Base-by-base conservation (phyloP, 1,140 invertebrate species). In the Monomorium pharaonis region DNA sequence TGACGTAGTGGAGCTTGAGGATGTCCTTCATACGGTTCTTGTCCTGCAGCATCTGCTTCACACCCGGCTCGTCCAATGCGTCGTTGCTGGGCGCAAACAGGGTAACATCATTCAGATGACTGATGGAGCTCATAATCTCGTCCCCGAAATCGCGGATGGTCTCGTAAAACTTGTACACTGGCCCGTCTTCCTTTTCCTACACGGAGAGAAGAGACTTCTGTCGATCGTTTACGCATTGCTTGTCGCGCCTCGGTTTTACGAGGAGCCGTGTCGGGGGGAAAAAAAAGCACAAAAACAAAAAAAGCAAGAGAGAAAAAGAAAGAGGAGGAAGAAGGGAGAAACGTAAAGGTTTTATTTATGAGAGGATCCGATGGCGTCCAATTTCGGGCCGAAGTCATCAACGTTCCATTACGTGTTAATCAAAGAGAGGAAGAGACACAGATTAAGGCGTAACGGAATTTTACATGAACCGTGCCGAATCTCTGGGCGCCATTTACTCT, bases 81-180 rank as follows among this genome's bases (percentile, higher is more conserved):
- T 97, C 97, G 93, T 99, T 99, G 88, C 97, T 98, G 0, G 98
- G 98, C 0, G 98, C 98, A 93, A 99, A 98, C 27, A 99, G 95
- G 1, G 98, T 99, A 6, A 98, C 95, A 62, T 98, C 97, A 42
- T 96, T 96, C 65, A 96, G 96, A 54, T 95, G 95, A 58, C 96
- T 97, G n/a, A 98, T 96, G 56, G 96, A 96, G 78, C 96, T 96
- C 92, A 98, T 95, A 89, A 98, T 98, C 62, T 97, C 97, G 49
- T 97, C 96, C 10, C 97, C 97, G 84, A 96, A 95, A 90, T 98
- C 97, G 91, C 96, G 96, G 75, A 98, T 98, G 33, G 97, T 96
- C 91, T 98, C 96, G 93, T 97, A 97, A 94, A 98, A 98, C 92
- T 97, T 97, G 92, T 96, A 97, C 67, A 98, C 94, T 30, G 97